Percentiles rank a stretch among this genome's conserved stretches.
Conservation (phyloP, 2,888 invertebrate species). For the Conops quadrifasciatus region DNA sequence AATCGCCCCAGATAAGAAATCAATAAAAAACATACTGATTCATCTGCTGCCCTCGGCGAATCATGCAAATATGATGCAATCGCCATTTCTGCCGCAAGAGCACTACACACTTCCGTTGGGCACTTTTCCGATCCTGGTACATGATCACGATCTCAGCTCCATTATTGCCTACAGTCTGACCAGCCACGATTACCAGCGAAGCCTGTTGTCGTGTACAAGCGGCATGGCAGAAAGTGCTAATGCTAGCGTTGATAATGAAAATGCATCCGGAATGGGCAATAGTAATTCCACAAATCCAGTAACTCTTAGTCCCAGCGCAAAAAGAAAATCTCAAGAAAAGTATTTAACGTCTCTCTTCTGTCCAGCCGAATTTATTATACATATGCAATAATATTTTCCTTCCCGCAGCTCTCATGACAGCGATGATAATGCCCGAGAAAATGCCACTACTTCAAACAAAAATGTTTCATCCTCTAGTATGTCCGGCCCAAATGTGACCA, state of each 20-base stretch:
- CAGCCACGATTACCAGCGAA: conserved; percentile 75
- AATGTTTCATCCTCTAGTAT: conserved; percentile 42
- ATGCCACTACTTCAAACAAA: conserved; percentile 26
- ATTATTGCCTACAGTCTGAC: conserved; percentile 85
- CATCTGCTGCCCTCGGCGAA: conserved; percentile 72
- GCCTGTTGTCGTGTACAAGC: conserved; percentile 43
- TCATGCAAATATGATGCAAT: conserved; percentile 66
- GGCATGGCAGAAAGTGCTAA: conserved; percentile 26
- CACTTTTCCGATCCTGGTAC: conserved; percentile 75
- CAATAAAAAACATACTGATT: conserved; percentile 74
- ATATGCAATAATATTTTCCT: not conserved
- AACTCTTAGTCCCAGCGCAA: conserved; percentile 58
- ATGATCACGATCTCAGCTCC: conserved; percentile 83
- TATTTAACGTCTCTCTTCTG: conserved; percentile 38
- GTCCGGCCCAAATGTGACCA: not conserved
- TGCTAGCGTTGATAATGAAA: conserved; percentile 23
- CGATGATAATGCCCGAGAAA: conserved; percentile 50
- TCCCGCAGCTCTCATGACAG: conserved; percentile 46
- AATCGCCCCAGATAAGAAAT: conserved; percentile 68
- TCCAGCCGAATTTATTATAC: not conserved
- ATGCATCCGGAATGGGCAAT: conserved; percentile 38
- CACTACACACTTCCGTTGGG: conserved; percentile 75
- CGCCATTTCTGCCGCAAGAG: conserved; percentile 73
- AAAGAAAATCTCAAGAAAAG: conserved; percentile 60
- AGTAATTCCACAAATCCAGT: conserved; percentile 35